These are phyloP conservation scores for Phasianus colchicus DNA, from an alignment of 2,113 vertebrate species.

Conservation along the genomic window DNA sequence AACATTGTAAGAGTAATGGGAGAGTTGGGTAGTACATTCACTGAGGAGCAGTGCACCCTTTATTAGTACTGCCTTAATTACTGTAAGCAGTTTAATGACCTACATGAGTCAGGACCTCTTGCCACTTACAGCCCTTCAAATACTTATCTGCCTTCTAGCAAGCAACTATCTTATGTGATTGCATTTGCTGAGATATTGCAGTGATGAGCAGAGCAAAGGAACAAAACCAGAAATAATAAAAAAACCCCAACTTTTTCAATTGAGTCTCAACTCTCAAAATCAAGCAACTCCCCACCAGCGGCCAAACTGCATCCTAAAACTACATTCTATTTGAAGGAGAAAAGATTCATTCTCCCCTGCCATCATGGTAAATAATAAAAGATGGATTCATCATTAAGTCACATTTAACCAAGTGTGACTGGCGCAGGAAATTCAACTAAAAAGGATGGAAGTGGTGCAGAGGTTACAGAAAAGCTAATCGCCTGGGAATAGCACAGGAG, in stretches of 20 bases:
- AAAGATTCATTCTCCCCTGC: neutral
- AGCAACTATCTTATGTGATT: neutral
- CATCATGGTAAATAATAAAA: neutral
- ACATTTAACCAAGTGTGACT: neutral
- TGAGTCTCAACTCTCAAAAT: neutral
- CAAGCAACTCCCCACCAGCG: neutral
- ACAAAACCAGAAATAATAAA: neutral
- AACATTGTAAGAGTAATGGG: neutral
- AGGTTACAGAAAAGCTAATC: neutral
- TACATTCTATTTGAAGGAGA: neutral
- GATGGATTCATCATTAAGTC: neutral
- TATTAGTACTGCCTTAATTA: neutral
- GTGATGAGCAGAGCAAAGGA: neutral
- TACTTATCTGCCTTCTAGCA: neutral
- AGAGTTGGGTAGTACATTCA: neutral
- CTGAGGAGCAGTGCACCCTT: neutral
- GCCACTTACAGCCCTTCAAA: neutral
- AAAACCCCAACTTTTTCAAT: neutral
- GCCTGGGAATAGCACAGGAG: neutral
- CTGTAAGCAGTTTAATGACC: neutral
- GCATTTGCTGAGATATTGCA: neutral
- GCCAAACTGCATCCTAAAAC: neutral
- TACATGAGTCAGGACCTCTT: neutral
- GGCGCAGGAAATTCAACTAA: neutral
- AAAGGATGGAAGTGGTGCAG: neutral